phyloP scores from a whole-genome alignment of 2,797 vertebrate species.

The Discoglossus pictus region DNA sequence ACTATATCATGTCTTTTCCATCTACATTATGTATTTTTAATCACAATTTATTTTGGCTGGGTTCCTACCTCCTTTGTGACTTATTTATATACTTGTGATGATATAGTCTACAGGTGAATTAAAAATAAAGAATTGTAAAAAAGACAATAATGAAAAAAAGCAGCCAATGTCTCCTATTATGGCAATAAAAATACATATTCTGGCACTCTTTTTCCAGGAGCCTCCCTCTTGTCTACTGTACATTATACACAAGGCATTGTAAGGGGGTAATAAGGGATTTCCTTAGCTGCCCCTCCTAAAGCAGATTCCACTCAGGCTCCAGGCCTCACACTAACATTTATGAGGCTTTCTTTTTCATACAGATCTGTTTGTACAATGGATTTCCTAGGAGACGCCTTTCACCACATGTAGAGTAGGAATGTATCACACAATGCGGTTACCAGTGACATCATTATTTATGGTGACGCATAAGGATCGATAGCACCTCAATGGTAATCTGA shows the following conservation, averaged over 20 bases:
- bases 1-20: no score
- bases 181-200: neutral
- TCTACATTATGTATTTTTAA: no score
- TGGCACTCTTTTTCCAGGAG: neutral
- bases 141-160: neutral
- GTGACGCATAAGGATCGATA: conserved; percentile 16
- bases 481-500: conserved; percentile 4
- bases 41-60: no score
- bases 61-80: no score
- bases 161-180: neutral
- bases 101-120: no score
- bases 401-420: conserved; percentile 27
- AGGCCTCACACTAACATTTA: conserved; percentile 16
- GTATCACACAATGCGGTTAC: conserved; percentile 39
- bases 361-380: conserved; percentile 38
- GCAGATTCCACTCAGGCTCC: conserved; percentile 18
- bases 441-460: conserved; percentile 29
- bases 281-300: neutral
- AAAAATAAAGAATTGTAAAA: no score
- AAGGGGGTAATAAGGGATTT: neutral
- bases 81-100: no score
- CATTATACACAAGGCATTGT: conserved; percentile 1
- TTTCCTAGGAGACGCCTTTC: conserved; percentile 46
- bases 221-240: neutral
- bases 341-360: conserved; percentile 33